Evolutionary conservation across 2,888 invertebrate species (phyloP).

Genomic region (Polymixis lichenea): DNA sequence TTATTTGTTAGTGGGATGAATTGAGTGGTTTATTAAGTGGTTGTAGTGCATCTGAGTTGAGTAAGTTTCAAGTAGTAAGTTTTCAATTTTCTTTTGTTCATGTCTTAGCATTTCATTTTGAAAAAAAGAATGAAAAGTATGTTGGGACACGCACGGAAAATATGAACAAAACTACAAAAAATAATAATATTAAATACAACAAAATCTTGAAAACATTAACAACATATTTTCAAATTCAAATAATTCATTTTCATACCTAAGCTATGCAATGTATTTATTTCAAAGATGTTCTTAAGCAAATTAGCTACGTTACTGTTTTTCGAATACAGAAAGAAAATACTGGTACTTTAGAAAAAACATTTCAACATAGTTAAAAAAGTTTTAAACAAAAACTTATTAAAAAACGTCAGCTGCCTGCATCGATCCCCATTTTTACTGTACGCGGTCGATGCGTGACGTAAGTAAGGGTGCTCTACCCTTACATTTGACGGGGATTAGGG

Average conservation of each 20-base stretch:
- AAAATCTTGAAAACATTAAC: too few relatives aligned
- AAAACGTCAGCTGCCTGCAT: conserved; percentile 54
- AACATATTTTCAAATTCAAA: neutral
- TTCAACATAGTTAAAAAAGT: neutral
- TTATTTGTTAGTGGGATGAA: neutral
- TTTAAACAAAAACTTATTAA: conserved; percentile 18
- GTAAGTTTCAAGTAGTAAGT: neutral
- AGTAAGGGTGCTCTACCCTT: conserved; percentile 49
- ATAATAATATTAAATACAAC: too few relatives aligned
- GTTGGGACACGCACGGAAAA: too few relatives aligned
- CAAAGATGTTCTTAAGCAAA: neutral
- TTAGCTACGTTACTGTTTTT: neutral
- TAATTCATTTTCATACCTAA: too few relatives aligned
- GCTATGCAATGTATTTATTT: neutral
- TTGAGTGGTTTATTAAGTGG: neutral
- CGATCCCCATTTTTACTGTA: conserved; percentile 34
- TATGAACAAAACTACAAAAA: too few relatives aligned
- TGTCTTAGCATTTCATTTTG: neutral
- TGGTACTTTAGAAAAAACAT: neutral
- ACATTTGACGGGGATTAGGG: conserved; percentile 21
- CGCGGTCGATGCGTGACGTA: conserved; percentile 48
- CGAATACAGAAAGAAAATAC: neutral
- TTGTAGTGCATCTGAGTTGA: neutral
- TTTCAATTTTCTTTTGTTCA: neutral
- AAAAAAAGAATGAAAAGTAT: too few relatives aligned